Evolutionary conservation across 2,888 invertebrate species (phyloP).

Genomic region (Cataglyphis cursor): DNA sequence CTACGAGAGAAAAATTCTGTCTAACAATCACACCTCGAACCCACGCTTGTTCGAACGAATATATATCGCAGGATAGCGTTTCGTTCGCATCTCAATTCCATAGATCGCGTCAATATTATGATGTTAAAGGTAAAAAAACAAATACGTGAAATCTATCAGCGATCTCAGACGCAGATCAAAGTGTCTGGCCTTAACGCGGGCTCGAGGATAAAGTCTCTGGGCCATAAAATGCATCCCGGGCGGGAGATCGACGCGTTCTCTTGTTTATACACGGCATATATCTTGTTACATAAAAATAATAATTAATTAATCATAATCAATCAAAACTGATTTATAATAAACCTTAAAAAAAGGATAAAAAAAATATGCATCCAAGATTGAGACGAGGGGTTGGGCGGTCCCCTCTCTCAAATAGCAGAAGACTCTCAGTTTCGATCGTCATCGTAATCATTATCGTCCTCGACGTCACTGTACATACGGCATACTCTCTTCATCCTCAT

Average conservation of each 20-base stretch:
- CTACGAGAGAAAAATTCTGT: slow-evolving; percentile 61
- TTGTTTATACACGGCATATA: slow-evolving; percentile 81
- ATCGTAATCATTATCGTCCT: slow-evolving; percentile 40
- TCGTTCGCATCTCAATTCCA: neutral
- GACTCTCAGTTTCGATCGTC: slow-evolving; percentile 56
- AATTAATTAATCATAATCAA: slow-evolving; percentile 69
- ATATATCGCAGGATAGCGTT: slow-evolving; percentile 9
- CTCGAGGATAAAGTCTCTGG: slow-evolving; percentile 25
- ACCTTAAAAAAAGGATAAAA: slow-evolving; percentile 76
- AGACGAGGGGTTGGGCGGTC: slow-evolving; percentile 66
- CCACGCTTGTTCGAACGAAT: slow-evolving; percentile 48
- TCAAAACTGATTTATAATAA: slow-evolving; percentile 75
- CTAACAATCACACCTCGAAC: slow-evolving; percentile 50
- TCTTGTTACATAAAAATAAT: slow-evolving; percentile 79
- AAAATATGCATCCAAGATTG: slow-evolving; percentile 76
- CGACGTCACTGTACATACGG: slow-evolving; percentile 26
- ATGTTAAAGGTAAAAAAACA: slow-evolving; percentile 24
- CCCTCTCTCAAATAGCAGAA: slow-evolving; percentile 53
- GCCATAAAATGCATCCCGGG: slow-evolving; percentile 76
- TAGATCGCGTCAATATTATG: neutral
- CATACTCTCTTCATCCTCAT: neutral
- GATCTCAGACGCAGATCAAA: slow-evolving; percentile 19
- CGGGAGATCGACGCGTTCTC: slow-evolving; percentile 81
- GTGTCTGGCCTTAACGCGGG: neutral
- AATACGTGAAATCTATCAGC: neutral